Conservation (phyloP, 2,888 invertebrate species). For the Chymomyza procnemis region DNA sequence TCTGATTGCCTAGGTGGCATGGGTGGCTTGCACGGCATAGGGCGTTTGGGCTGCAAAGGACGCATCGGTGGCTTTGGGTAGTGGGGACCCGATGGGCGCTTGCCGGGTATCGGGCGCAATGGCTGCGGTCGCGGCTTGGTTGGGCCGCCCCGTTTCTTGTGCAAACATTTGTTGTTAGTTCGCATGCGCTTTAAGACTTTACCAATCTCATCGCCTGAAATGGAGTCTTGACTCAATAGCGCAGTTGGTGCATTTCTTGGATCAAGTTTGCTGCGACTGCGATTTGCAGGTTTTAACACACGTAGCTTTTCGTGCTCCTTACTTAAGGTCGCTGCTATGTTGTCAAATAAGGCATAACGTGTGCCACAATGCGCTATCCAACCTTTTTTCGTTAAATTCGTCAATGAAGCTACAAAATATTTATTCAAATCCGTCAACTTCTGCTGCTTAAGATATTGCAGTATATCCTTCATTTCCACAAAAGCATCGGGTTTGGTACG, state of each 20-base stretch:
- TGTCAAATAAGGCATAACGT: slow-evolving; percentile 1
- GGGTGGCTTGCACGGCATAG: too few species aligned
- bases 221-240: neutral
- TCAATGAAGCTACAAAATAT: slow-evolving; percentile 44
- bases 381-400: slow-evolving; percentile 30
- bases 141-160: neutral
- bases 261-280: too few species aligned
- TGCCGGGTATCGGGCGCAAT: too few species aligned
- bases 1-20: too few species aligned
- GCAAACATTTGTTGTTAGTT: neutral
- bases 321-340: neutral
- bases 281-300: too few species aligned
- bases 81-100: too few species aligned
- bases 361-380: neutral
- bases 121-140: too few species aligned
- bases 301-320: too few species aligned
- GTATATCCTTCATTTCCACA: slow-evolving; percentile 25
- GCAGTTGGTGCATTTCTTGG: too few species aligned
- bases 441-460: slow-evolving; percentile 37
- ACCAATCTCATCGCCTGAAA: slow-evolving; percentile 4
- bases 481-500: neutral
- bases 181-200: slow-evolving; percentile 6
- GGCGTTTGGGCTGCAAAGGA: too few species aligned
- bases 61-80: too few species aligned
- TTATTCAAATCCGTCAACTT: slow-evolving; percentile 35